Evolutionary conservation across 1,140 invertebrate species (phyloP).

Genomic region (Schlechtendalia chinensis): DNA sequence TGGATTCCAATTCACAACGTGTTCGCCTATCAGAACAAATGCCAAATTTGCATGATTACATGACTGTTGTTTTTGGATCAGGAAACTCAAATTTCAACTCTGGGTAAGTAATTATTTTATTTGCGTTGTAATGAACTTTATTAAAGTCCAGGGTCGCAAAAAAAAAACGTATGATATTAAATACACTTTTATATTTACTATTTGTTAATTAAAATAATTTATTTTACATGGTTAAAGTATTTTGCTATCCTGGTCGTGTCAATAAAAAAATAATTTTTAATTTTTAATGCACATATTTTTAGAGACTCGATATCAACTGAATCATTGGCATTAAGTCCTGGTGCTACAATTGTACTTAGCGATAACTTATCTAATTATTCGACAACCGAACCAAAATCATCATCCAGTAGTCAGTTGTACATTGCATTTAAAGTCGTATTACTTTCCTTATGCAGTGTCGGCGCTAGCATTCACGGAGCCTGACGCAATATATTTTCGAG

Average conservation of each 20-base stretch:
- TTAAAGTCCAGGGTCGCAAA: no score
- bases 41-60: not conserved
- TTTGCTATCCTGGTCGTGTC: no score
- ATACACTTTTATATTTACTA: no score
- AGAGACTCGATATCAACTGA: conserved; percentile 2
- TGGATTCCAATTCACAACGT: not conserved
- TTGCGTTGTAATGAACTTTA: no score
- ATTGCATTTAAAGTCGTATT: not conserved
- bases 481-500: no score
- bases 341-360: not conserved
- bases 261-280: not conserved
- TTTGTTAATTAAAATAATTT: no score
- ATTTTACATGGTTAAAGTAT: no score
- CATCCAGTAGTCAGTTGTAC: not conserved
- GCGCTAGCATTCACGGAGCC: no score
- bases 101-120: conserved; percentile 15
- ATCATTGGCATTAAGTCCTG: not conserved
- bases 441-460: not conserved
- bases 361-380: not conserved
- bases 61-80: conserved; percentile 21
- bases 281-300: not conserved
- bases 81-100: not conserved
- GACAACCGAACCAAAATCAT: not conserved
- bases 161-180: no score
- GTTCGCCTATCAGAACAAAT: conserved; percentile 22